Evolutionary conservation across 1,140 invertebrate genomes (phyloP).

Genomic region (Brachionus koreanus): DNA sequence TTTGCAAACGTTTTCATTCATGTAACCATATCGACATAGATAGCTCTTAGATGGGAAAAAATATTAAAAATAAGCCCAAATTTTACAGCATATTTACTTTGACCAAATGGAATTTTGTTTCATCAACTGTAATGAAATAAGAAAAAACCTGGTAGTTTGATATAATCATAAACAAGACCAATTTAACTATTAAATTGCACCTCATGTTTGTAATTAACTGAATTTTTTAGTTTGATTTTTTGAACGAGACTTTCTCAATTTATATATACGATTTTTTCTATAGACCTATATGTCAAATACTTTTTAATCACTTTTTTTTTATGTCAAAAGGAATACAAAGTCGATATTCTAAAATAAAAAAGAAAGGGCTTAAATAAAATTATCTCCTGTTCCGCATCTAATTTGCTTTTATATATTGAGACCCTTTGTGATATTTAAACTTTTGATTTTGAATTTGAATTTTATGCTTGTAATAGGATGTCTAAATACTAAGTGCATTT

Average conservation of each 20-base stretch:
- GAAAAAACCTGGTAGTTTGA: neutral
- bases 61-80: neutral
- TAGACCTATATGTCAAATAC: neutral
- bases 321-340: conserved; percentile 2
- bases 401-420: neutral
- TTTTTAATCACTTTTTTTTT: conserved; percentile 37
- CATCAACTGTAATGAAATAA: conserved; percentile 42
- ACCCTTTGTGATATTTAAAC: conserved; percentile 12
- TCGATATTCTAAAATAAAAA: neutral
- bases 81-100: neutral
- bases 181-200: neutral
- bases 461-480: neutral
- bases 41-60: neutral
- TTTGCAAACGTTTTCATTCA: conserved; percentile 43
- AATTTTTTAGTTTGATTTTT: conserved; percentile 34
- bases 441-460: neutral
- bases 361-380: conserved; percentile 23
- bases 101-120: conserved; percentile 42
- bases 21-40: conserved; percentile 41
- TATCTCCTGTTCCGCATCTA: neutral
- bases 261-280: neutral
- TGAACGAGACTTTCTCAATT: neutral
- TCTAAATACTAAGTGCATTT: conserved; percentile 34
- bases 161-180: neutral
- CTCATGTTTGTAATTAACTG: neutral